Evolutionary conservation across 2,113 vertebrate species (phyloP), one percentile per base, ranked within the genome.

Genomic region (Fulica atra): DNA sequence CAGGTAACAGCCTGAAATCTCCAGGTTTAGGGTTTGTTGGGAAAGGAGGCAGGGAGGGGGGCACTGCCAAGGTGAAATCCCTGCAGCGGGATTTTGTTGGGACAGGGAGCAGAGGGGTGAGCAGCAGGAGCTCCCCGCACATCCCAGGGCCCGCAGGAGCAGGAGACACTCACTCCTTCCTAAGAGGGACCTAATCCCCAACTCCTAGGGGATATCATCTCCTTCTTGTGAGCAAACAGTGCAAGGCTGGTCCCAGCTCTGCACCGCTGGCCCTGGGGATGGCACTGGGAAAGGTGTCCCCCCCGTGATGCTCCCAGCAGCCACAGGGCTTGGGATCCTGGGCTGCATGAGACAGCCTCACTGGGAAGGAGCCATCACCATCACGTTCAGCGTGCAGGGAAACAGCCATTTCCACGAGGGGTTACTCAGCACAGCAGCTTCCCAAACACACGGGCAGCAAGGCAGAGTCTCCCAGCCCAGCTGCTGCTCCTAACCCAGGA

Each of bases 11-110:
- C 18, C 4, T 1, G 8, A 10, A 36, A 19, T 0, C 46, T 48
- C 59, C 38, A 9, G 24, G 13, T 23, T 29, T 4, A 4, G 15
- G 3, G 38, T 3, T n/a, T 8, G 7, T 14, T 3, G 35, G 68
- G 81, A 19, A 26, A 61, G 48, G 0, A 8, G 0, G 0, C 3
- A 1, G 57, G 56, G 40, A 65, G 15, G 3, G 33, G 25, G 28
- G 9, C n/a, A 53, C 9, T 16, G 54, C 53, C 42, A 35, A 5
- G 0, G 11, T 7, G 61, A n/a, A 53, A 78, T 2, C 16, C 13
- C 54, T 6, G 29, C 42, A 14, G 18, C 1, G 8, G 44, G 80
- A 61, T 38, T 86, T 20, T 4, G 33, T 0, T 3, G 11, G 65
- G 57, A 89, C 50, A 46, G 20, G 63, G 21, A 79, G 21, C n/a